phyloP scores from a whole-genome alignment of 2,113 vertebrate genomes.

The Alces alces region DNA sequence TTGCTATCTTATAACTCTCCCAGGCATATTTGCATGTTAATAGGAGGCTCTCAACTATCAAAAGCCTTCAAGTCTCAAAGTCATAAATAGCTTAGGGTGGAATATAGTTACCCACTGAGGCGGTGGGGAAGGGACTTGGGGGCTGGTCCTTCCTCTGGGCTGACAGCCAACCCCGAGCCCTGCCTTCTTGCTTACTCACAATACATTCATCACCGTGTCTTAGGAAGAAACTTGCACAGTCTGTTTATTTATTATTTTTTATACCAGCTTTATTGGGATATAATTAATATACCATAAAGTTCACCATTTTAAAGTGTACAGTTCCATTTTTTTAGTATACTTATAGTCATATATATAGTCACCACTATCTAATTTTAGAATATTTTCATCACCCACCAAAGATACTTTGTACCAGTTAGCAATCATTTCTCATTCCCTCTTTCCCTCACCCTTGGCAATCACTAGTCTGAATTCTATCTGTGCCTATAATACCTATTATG shows the following conservation, averaged over 20 bases:
- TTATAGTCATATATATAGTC: not conserved
- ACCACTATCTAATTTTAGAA: not conserved
- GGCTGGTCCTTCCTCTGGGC: not conserved
- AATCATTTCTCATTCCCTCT: not conserved
- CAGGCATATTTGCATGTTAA: not conserved
- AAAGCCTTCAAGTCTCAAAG: not conserved
- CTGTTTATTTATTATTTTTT: not conserved
- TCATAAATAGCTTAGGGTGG: not conserved
- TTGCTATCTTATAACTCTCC: not conserved
- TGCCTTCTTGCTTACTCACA: not conserved
- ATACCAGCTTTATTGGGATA: not conserved
- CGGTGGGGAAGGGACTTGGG: not conserved
- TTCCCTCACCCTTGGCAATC: not conserved
- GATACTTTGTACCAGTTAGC: not conserved
- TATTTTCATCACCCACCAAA: not conserved
- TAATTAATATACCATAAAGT: not conserved
- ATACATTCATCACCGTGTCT: not conserved
- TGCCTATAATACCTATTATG: not conserved
- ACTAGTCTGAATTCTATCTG: not conserved
- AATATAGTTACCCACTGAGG: not conserved
- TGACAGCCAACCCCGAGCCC: not conserved
- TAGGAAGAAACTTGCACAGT: not conserved
- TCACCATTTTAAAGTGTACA: not conserved
- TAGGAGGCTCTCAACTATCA: not conserved
- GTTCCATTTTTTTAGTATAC: not conserved